Evolutionary conservation across 2,113 vertebrate genomes (phyloP), one percentile per base, ranked within the genome.

Genomic region (Megaceryle torquata): DNA sequence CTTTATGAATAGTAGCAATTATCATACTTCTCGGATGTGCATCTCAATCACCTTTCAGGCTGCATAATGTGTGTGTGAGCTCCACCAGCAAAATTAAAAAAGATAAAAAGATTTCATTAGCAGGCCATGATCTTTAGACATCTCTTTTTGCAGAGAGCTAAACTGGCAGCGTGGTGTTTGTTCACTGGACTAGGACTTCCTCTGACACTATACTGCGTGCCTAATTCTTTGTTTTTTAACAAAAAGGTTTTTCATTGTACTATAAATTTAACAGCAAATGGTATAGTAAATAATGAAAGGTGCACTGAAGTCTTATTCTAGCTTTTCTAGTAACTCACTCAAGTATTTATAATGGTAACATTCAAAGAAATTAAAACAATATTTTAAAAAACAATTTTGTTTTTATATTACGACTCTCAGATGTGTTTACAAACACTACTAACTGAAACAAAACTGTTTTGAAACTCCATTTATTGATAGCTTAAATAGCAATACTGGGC

Each of bases 1-100:
- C 89, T 92, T 76, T 82, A 80, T 91, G 88, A 84, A 88, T 59
- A 90, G 71, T 77, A 90, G 70, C 68, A 90, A 89, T 94, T 90
- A 93, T 33, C 78, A 31, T 88, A 53, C 88, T 91, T 86, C 72
- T 88, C 83, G 63, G 28, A 86, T 86, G 44, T 39, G 71, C 31
- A 48, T 91, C 86, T 94, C 86, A 75, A 0, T 88, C 82, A 37
- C 60, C 90, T 96, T 80, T 78, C 54, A 88, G 84, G 35, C 48
- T 93, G 60, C 82, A 24, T 86, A 67, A 75, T 18, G 9, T 60
- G 79, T 67, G 71, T 81, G 51, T 56, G 60, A 88, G 46, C 56
- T 96, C 39, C 79, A 67, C 6, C 0, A 63, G 46, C 87, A 88
- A 77, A 87, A 82, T 61, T 43, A n/a, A 57, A 57, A 33, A 16